Evolutionary conservation across 2,888 invertebrate genomes (phyloP), one percentile per base, ranked within the genome.

Genomic region (Macropis europaea): DNA sequence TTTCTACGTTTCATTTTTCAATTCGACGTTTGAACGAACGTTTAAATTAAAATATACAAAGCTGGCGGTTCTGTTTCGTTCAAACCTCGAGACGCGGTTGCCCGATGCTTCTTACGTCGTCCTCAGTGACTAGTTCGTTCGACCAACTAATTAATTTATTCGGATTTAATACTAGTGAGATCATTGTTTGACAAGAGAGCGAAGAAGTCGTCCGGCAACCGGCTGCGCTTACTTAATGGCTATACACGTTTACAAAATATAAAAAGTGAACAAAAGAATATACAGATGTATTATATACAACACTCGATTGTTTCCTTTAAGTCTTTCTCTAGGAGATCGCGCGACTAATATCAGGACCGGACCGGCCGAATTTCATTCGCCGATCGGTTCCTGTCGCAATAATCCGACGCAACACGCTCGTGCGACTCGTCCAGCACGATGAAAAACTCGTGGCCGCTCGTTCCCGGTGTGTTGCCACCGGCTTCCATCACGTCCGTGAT

Each of bases 91-190:
- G 7, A 6, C 22, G 11, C 54, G 48, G 38, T 59, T 36, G 56
- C 54, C 11, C 38, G 73, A 26, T 24, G 48, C 40, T 40, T 54
- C 52, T 11, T 4, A 11, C 30, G 50, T 61, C 30, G 50, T 22
- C 71, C 56, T 56, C 61, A 56, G 56, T 66, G 60, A 75, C 69
- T 76, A 56, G 50, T 60, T 56, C 57, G 28, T 48, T 75, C 54
- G 67, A 48, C 53, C n/a, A n/a, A 60, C 63, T 76, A 74, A 70
- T 69, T 68, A 64, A 77, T 28, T 62, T 36, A 38, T 69, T 72
- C 56, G 60, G 60, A 71, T 77, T 84, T 87, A 87, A 87, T 87
- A 86, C 87, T 87, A 87, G 73, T 87, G 87, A 87, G 87, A 87
- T 87, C 86, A 86, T 86, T 82, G 77, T 78, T 84, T 75, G 73